Percentiles rank a stretch among this genome's conserved stretches.
Evolutionary conservation across 2,888 invertebrate genomes (phyloP).

Genomic region (Diarsia brunnea): DNA sequence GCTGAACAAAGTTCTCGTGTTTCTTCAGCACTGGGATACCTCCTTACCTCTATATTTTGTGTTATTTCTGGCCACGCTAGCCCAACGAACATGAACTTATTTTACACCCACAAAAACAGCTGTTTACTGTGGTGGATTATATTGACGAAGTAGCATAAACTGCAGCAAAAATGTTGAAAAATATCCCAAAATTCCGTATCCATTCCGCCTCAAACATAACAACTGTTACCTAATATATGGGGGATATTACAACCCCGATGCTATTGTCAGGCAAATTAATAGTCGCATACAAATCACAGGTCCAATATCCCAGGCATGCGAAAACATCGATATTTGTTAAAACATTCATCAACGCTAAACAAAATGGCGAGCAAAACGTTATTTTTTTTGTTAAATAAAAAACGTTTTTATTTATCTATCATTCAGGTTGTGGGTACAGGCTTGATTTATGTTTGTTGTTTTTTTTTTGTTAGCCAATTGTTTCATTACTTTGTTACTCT

Average conservation of each 20-base stretch:
- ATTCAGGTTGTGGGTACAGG: not conserved
- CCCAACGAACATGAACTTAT: no score
- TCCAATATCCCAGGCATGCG: conserved; percentile 24
- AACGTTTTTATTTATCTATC: conserved; percentile 23
- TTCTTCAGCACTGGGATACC: no score
- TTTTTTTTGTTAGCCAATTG: conserved; percentile 10
- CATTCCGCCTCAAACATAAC: conserved; percentile 18
- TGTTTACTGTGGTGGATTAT: no score
- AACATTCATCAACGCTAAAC: conserved; percentile 53
- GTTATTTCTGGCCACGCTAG: no score
- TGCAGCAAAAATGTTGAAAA: no score
- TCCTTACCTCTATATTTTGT: no score
- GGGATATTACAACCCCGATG: conserved; percentile 37
- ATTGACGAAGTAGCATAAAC: no score
- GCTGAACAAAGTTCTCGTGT: no score
- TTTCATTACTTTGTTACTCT: conserved; percentile 5
- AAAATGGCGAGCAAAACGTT: conserved; percentile 28
- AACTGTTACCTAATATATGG: conserved; percentile 43
- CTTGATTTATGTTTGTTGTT: conserved; percentile 6
- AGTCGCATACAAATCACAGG: conserved; percentile 48
- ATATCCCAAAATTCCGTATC: not conserved
- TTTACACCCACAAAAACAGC: no score
- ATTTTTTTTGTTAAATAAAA: conserved; percentile 37
- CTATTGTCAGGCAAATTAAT: conserved; percentile 55
- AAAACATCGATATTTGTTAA: conserved; percentile 34